A percentile compares a stretch with the other conserved stretches of the same genome.
Evolutionary conservation across 92 coral and sea anemone species (phyloP).

Genomic region (Parazoanthus darwini): DNA sequence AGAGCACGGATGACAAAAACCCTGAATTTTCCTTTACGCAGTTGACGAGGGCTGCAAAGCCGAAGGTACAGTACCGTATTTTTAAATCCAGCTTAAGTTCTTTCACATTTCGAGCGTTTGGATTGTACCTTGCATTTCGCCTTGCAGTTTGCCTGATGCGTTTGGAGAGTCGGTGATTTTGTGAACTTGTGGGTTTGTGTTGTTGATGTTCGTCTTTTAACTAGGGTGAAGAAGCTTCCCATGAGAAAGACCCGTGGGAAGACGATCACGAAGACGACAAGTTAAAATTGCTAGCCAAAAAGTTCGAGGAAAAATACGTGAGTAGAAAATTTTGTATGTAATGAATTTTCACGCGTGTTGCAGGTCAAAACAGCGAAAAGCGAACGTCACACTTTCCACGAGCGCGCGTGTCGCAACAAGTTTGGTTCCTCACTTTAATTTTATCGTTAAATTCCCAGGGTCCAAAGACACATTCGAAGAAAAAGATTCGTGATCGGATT

Average conservation of each 20-base stretch:
- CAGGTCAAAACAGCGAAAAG: conserved; percentile 17
- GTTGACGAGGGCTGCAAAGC: conserved; percentile 77
- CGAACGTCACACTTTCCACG: conserved; percentile 42
- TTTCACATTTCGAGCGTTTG: not conserved
- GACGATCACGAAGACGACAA: conserved; percentile 83
- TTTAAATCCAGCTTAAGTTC: not conserved
- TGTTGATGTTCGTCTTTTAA: not conserved
- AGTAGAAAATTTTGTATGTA: conserved; percentile 43
- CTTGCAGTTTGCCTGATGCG: not conserved
- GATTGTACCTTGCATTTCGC: not conserved
- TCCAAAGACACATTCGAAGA: conserved; percentile 72
- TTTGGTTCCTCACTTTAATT: conserved; percentile 13
- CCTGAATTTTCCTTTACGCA: conserved; percentile 96
- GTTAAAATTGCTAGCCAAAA: conserved; percentile 86
- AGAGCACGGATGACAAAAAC: conserved; percentile 91
- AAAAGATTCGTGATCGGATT: conserved; percentile 70
- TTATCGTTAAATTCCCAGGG: conserved; percentile 57
- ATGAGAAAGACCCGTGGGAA: conserved; percentile 64
- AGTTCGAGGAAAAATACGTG: conserved; percentile 98
- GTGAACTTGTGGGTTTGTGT: conserved; percentile 22
- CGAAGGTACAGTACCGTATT: conserved; percentile 45
- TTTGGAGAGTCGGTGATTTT: conserved; percentile 8
- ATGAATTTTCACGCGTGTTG: conserved; percentile 2
- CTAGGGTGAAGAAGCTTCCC: conserved; percentile 68
- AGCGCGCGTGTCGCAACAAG: conserved; percentile 45